A percentile compares a stretch with the other conserved stretches of the same genome.
These are phyloP conservation scores for Orchesellides sinensis DNA, from an alignment of 2,888 invertebrate species.

Conservation along the genomic window DNA sequence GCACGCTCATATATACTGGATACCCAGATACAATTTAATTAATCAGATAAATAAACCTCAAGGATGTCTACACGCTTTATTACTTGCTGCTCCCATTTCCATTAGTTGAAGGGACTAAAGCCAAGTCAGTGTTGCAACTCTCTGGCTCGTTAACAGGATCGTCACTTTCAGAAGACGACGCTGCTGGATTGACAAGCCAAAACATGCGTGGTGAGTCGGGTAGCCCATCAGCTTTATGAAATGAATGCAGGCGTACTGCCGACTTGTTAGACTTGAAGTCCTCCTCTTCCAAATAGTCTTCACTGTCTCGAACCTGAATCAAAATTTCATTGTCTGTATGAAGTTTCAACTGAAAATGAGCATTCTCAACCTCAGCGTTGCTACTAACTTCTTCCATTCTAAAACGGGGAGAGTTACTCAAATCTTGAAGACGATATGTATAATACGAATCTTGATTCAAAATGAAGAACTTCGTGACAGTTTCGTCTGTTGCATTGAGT, in stretches of 20 bases:
- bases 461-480: constrained; percentile 60
- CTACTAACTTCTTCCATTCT: constrained; percentile 68
- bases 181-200: constrained; percentile 57
- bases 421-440: constrained; percentile 65
- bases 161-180: not conserved
- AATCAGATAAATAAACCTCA: constrained; percentile 58
- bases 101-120: constrained; percentile 47
- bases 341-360: constrained; percentile 61
- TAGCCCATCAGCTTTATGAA: constrained; percentile 55
- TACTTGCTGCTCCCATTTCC: constrained; percentile 59
- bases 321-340: constrained; percentile 62
- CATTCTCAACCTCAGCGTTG: constrained; percentile 50
- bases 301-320: constrained; percentile 59
- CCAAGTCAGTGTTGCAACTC: constrained; percentile 52
- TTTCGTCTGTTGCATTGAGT: constrained; percentile 62
- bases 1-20: no score
- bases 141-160: constrained; percentile 36
- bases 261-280: constrained; percentile 59
- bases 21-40: constrained; percentile 45
- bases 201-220: constrained; percentile 57
- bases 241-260: constrained; percentile 67
- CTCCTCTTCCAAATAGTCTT: constrained; percentile 66
- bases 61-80: constrained; percentile 48
- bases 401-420: constrained; percentile 67
- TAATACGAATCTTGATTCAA: constrained; percentile 65